These are phyloP conservation scores for Thysanoteuthis rhombus DNA, from an alignment of 2,888 invertebrate species.

Conservation along the genomic window DNA sequence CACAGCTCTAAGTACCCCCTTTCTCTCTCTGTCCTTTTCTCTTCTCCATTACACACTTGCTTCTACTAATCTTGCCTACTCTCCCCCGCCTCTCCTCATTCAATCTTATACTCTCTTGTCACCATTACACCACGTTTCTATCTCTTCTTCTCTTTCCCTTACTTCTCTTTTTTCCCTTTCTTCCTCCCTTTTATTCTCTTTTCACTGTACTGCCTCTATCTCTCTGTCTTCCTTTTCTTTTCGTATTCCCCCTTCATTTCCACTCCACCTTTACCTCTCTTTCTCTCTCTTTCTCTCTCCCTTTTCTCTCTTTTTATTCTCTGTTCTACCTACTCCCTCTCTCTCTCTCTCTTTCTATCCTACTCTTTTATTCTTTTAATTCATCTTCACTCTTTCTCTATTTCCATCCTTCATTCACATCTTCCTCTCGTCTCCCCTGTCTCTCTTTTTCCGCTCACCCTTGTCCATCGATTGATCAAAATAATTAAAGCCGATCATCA, in stretches of 20 bases:
- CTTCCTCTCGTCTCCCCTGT: background rate
- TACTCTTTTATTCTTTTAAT: background rate
- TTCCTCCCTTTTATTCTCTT: background rate
- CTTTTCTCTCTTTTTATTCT: too few relatives aligned
- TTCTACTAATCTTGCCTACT: background rate
- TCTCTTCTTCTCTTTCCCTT: background rate
- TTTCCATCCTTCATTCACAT: background rate
- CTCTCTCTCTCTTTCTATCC: background rate
- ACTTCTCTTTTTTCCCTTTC: background rate
- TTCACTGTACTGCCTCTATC: background rate
- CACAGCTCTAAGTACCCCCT: too few relatives aligned
- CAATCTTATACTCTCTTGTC: background rate
- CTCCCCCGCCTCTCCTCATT: background rate
- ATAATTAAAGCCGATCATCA: slow-evolving; percentile 17
- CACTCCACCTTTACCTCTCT: too few relatives aligned
- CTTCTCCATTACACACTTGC: too few relatives aligned
- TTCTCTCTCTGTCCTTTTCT: background rate
- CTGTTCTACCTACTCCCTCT: too few relatives aligned
- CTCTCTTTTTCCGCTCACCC: background rate
- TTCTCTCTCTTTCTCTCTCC: background rate
- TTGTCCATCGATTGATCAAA: slow-evolving; percentile 13
- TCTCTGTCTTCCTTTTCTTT: background rate
- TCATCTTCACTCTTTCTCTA: background rate
- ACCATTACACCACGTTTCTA: background rate
- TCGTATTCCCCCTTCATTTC: too few relatives aligned